Conservation (phyloP, 37 sponge, comb jelly and placozoan genomes). For the Aphrocallistes beatrix region DNA sequence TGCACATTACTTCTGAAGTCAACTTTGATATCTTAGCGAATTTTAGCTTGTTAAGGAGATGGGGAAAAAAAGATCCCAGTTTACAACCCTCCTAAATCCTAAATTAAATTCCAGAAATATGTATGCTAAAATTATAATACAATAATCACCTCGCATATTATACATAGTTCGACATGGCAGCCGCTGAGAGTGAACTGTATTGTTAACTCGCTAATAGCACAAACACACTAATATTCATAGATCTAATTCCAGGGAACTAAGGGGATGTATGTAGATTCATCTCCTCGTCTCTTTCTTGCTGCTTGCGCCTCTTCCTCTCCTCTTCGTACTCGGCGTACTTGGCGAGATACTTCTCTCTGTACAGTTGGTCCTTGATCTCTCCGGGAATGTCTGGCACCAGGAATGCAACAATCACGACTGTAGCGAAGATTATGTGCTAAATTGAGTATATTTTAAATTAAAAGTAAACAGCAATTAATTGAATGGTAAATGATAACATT, state of each 20-base stretch:
- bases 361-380: slow-evolving; percentile 74
- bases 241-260: too few relatives aligned
- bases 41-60: too few relatives aligned
- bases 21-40: background rate
- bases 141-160: too few relatives aligned
- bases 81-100: too few relatives aligned
- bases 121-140: too few relatives aligned
- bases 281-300: background rate
- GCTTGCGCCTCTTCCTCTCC: background rate
- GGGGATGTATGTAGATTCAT: background rate
- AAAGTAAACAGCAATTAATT: background rate
- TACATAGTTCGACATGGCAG: too few relatives aligned
- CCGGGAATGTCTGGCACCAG: slow-evolving; percentile 83
- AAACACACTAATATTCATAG: too few relatives aligned
- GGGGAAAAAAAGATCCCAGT: too few relatives aligned
- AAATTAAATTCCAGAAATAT: too few relatives aligned
- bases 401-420: slow-evolving; percentile 53
- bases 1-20: slow-evolving; percentile 2
- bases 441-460: background rate
- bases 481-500: background rate
- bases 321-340: slow-evolving; percentile 1
- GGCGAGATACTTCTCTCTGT: slow-evolving; percentile 55
- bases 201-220: too few relatives aligned
- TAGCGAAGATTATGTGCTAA: slow-evolving; percentile 80
- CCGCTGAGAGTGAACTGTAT: too few relatives aligned